phyloP scores from a whole-genome alignment of 1,140 invertebrate species.

The Metaphire vulgaris region DNA sequence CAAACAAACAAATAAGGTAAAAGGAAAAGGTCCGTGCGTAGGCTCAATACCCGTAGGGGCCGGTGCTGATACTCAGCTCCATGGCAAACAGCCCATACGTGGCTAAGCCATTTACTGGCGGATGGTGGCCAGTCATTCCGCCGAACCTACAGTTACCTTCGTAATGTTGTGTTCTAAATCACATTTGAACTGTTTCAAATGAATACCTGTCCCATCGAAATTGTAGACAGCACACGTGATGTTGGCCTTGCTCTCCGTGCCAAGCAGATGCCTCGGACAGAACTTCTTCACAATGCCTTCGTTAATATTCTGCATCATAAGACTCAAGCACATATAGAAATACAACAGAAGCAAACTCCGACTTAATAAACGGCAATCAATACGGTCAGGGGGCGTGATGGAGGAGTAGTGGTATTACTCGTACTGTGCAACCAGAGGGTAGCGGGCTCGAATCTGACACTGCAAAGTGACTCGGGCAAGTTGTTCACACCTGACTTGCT shows the following conservation, averaged over 20 bases:
- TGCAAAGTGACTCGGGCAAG: no score
- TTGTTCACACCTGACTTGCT: no score
- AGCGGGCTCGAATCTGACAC: no score
- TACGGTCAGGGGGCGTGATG: no score
- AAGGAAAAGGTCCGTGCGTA: neutral
- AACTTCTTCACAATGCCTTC: neutral
- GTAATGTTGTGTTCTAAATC: neutral
- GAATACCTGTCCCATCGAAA: slow-evolving; percentile 68
- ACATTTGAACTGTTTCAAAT: neutral
- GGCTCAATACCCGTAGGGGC: neutral
- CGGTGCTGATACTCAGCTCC: slow-evolving; percentile 56
- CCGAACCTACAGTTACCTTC: neutral
- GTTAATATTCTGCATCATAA: neutral
- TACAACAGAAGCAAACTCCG: neutral
- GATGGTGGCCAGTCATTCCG: neutral
- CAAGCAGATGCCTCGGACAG: neutral
- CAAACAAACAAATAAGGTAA: neutral
- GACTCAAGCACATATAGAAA: neutral
- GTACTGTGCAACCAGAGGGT: no score
- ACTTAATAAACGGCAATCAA: neutral
- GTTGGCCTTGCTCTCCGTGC: slow-evolving; percentile 48
- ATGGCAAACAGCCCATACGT: slow-evolving; percentile 32
- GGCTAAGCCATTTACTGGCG: neutral
- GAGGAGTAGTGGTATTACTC: no score
- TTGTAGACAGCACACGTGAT: slow-evolving; percentile 85